Evolutionary conservation across 1,140 invertebrate genomes (phyloP), one percentile per base, ranked within the genome.

Genomic region (Bombyx mandarina): DNA sequence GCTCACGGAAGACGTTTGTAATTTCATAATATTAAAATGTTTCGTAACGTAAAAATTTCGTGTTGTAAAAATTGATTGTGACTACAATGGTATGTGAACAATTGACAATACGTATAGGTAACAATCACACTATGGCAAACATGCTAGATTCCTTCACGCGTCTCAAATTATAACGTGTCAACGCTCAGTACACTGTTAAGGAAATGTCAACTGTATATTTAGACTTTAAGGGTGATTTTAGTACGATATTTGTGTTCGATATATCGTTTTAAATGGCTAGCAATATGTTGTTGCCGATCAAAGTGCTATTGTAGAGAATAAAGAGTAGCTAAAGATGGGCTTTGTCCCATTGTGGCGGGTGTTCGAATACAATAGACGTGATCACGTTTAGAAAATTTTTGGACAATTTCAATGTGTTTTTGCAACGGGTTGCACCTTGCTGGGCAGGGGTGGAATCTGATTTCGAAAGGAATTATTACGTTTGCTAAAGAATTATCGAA

Each of bases 1-100:
- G 60, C 62, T 68, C 62, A 73, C 78, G 79, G 79, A 78, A 86
- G 80, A 86, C 82, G 71, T 83, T 81, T 79, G 85, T 86, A 83
- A 83, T 85, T 85, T 86, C 75, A 78, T 81, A 82, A 83, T 83
- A 86, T 86, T 85, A 86, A 82, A 86, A 84, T 84, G 83, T 86
- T 82, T 84, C 82, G 68, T 81, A n/a, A n/a, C n/a, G n/a, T n/a
- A n/a, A n/a, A n/a, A n/a, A n/a, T n/a, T n/a, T n/a, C n/a, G n/a
- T n/a, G n/a, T n/a, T n/a, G n/a, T n/a, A n/a, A n/a, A n/a, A n/a
- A 84, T 86, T 81, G 80, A 83, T 85, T 69, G 65, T 54, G 45
- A 65, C 60, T 73, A 83, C 81, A 83, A 83, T 77, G 62, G 54
- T 60, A 8, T 57, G 55, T 61, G 74, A 82, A 85, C 80, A 86